Conservation (phyloP, 2,113 vertebrate genomes). For the Scytalopus superciliaris region DNA sequence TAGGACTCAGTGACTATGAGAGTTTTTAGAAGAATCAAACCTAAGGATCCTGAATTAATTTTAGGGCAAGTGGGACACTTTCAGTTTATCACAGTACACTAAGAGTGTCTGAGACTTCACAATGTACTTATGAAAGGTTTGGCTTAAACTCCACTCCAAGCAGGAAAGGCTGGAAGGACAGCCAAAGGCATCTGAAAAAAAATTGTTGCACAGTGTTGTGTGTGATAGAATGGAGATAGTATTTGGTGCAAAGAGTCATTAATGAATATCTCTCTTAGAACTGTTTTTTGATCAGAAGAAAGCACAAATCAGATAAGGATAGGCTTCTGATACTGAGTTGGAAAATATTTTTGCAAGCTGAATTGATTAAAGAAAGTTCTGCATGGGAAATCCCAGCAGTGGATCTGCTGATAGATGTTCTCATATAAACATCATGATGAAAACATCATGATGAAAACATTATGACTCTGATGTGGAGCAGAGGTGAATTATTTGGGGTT, state of each 20-base stretch:
- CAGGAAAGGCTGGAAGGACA: neutral
- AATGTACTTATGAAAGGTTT: neutral
- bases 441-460: neutral
- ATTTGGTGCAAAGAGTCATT: neutral
- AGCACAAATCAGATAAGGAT: neutral
- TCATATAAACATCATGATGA: neutral
- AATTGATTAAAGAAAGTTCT: neutral
- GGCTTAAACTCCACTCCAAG: neutral
- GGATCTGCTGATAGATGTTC: neutral
- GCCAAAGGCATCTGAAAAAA: neutral
- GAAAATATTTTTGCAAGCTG: neutral
- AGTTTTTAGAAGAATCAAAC: neutral
- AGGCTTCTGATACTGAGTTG: neutral
- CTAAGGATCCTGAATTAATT: neutral
- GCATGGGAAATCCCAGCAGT: neutral
- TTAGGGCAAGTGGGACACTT: neutral
- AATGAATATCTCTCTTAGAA: neutral
- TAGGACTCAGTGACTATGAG: neutral
- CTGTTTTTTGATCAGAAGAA: neutral
- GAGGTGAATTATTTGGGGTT: neutral
- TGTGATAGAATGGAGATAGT: neutral
- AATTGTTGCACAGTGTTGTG: rapidly evolving
- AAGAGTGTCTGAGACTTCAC: neutral
- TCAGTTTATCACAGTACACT: neutral
- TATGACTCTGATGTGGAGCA: neutral